A percentile compares a stretch with the other conserved stretches of the same genome.
Conservation (phyloP, 2,113 vertebrate genomes). For the Ptilonorhynchus violaceus region DNA sequence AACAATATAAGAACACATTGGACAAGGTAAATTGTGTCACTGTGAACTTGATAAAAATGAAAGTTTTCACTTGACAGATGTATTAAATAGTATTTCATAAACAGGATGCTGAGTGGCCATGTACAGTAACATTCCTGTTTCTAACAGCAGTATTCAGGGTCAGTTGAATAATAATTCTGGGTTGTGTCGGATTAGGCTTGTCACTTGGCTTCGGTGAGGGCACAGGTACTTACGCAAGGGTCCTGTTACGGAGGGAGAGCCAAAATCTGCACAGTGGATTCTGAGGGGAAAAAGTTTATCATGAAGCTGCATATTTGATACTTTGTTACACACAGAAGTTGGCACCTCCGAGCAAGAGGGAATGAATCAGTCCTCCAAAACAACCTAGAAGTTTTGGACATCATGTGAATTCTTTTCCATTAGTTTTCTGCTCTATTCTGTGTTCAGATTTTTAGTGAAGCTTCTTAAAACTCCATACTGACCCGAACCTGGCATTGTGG, state of each 20-base stretch:
- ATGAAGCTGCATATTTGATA: fast-evolving
- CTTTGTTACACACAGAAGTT: not conserved
- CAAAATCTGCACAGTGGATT: fast-evolving
- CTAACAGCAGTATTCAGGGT: not conserved
- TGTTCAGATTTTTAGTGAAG: not conserved
- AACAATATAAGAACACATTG: not conserved
- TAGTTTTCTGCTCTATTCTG: not conserved
- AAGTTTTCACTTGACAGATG: not conserved
- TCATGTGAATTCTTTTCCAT: not conserved
- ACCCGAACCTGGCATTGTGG: not conserved
- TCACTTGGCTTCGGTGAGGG: not conserved
- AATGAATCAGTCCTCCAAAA: not conserved
- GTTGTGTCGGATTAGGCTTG: not conserved
- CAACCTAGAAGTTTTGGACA: not conserved
- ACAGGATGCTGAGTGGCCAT: fast-evolving
- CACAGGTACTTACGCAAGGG: not conserved
- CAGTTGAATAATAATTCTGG: not conserved
- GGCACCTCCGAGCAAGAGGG: not conserved
- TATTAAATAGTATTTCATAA: not conserved
- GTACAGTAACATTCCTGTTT: not conserved
- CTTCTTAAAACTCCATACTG: not conserved
- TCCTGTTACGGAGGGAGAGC: not conserved
- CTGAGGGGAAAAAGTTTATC: not conserved
- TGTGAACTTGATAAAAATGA: not conserved
- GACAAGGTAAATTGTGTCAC: not conserved